These are phyloP conservation scores for Melanocharis versteri DNA, from an alignment of 2,113 vertebrate genomes.

Conservation along the genomic window DNA sequence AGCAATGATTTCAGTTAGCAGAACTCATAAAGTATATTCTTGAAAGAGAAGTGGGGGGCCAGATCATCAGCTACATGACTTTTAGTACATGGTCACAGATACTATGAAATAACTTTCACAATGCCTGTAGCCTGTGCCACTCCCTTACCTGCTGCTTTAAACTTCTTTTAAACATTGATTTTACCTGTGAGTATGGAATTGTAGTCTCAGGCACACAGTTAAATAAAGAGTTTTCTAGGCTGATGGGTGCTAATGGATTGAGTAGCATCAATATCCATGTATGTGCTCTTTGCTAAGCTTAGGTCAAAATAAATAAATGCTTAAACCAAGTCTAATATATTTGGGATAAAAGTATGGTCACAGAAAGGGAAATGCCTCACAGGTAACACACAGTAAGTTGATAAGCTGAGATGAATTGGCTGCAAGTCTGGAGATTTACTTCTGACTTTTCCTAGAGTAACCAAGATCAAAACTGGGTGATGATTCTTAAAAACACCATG, in stretches of 20 bases:
- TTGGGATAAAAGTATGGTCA: not conserved
- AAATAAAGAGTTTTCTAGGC: not conserved
- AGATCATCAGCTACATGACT: not conserved
- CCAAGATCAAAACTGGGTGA: not conserved
- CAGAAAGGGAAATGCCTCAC: not conserved
- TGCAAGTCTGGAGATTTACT: not conserved
- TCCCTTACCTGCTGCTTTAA: not conserved
- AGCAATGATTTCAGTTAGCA: not conserved
- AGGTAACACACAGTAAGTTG: not conserved
- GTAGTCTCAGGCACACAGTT: not conserved
- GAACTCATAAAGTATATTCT: not conserved
- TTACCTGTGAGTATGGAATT: not conserved
- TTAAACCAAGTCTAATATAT: not conserved
- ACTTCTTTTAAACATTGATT: not conserved
- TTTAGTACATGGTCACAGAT: not conserved
- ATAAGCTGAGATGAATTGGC: not conserved
- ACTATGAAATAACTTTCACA: not conserved
- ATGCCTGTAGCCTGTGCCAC: not conserved
- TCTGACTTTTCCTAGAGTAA: not conserved
- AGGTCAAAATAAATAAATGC: not conserved
- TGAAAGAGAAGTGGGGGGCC: not conserved
- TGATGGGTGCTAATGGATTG: not conserved
- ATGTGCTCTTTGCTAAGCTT: not conserved
- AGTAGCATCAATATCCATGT: not conserved
- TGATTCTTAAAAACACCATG: not conserved